phyloP scores from a whole-genome alignment of 37 sponge, comb jelly and placozoan species.

The Chondrosia reniformis region DNA sequence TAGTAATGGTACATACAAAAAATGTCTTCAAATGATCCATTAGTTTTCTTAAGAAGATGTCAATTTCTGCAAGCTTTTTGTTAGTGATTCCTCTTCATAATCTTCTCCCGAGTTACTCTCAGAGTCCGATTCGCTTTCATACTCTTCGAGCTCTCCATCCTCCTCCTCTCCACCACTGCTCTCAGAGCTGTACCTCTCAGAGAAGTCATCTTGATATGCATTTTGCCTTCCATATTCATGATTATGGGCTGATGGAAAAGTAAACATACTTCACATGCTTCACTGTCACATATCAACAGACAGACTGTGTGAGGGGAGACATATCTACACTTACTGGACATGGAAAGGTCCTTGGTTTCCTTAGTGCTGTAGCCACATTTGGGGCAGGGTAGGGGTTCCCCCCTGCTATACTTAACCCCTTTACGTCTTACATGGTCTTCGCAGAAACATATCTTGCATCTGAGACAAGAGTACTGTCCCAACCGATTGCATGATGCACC shows the following conservation, averaged over 20 bases:
- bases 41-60: no score
- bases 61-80: no score
- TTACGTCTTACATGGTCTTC: slow-evolving; percentile 95
- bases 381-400: slow-evolving; percentile 83
- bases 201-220: no score
- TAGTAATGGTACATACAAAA: no score
- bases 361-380: slow-evolving; percentile 89
- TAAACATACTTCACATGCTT: neutral
- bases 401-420: slow-evolving; percentile 81
- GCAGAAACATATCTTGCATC: slow-evolving; percentile 97
- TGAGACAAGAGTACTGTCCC: slow-evolving; percentile 87
- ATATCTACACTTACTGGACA: slow-evolving; percentile 72
- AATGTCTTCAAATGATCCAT: no score
- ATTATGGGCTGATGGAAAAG: neutral
- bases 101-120: no score
- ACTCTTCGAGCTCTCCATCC: no score
- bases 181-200: no score
- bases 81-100: no score
- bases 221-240: neutral
- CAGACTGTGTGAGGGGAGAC: neutral
- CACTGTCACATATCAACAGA: no score
- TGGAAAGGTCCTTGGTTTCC: slow-evolving; percentile 90
- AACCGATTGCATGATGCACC: slow-evolving; percentile 92
- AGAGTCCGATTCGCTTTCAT: no score
- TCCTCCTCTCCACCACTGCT: no score